A percentile compares a stretch with the other conserved stretches of the same genome.
These are phyloP conservation scores for Epinephelus lanceolatus DNA, from an alignment of 2,113 vertebrate genomes.

Conservation along the genomic window DNA sequence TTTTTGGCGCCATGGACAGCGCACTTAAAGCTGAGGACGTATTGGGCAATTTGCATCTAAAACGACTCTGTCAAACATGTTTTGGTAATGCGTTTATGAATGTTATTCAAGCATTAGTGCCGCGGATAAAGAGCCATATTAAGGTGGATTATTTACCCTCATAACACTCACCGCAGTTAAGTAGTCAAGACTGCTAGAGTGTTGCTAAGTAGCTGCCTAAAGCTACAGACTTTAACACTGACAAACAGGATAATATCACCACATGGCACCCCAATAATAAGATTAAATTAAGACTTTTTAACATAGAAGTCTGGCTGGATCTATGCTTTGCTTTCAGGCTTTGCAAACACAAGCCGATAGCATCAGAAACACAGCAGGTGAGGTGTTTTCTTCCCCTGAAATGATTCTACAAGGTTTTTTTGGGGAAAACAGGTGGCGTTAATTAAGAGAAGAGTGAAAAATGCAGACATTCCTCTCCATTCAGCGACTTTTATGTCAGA, in stretches of 20 bases:
- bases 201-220: slow-evolving; percentile 20
- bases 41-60: slow-evolving; percentile 73
- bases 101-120: slow-evolving; percentile 63
- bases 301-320: not conserved
- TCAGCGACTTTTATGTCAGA: slow-evolving; percentile 80
- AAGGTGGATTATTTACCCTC: slow-evolving; percentile 54
- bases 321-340: not conserved
- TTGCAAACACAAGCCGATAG: not conserved
- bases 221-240: slow-evolving; percentile 21
- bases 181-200: not conserved
- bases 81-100: slow-evolving; percentile 73
- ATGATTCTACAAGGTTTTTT: not conserved
- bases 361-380: not conserved
- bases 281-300: slow-evolving; percentile 26
- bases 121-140: slow-evolving; percentile 50
- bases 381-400: slow-evolving; percentile 19
- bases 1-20: slow-evolving; percentile 57
- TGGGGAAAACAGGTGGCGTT: slow-evolving; percentile 47
- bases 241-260: slow-evolving; percentile 23
- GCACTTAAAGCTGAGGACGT: slow-evolving; percentile 45
- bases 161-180: slow-evolving; percentile 4
- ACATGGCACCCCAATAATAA: slow-evolving; percentile 8
- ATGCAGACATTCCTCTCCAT: slow-evolving; percentile 71
- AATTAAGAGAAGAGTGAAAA: slow-evolving; percentile 75
- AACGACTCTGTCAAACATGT: slow-evolving; percentile 74